Evolutionary conservation across 2,113 vertebrate genomes (phyloP).

Genomic region (Oxyruncus cristatus): DNA sequence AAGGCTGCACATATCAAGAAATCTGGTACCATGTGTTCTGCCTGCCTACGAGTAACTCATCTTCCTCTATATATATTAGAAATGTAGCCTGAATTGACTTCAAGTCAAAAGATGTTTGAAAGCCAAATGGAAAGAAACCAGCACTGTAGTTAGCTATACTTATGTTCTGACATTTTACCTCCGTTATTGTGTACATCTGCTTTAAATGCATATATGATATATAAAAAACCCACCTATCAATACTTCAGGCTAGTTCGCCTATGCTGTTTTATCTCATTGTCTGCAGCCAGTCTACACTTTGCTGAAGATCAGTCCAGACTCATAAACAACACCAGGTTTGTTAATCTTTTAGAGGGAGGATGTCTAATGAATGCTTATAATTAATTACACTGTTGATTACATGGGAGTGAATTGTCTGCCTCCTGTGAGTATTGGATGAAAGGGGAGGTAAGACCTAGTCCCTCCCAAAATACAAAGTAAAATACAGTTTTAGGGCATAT

Average conservation of each 20-base stretch:
- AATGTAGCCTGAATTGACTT: not conserved
- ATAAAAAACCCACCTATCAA: not conserved
- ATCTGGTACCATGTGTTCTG: not conserved
- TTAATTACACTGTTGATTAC: not conserved
- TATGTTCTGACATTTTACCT: not conserved
- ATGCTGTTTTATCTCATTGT: not conserved
- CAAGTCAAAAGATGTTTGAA: not conserved
- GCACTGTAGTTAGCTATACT: not conserved
- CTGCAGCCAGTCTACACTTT: not conserved
- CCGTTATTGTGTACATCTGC: not conserved
- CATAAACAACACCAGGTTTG: not conserved
- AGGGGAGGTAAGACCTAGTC: not conserved
- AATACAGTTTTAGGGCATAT: not conserved
- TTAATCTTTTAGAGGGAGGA: not conserved
- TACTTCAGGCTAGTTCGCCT: not conserved
- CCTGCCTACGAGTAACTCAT: not conserved
- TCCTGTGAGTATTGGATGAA: not conserved
- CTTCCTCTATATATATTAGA: not conserved
- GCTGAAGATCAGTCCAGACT: not conserved
- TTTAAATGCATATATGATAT: not conserved
- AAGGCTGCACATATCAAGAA: not conserved
- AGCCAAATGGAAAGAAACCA: not conserved
- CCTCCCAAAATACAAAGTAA: not conserved
- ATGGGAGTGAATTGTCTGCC: not conserved
- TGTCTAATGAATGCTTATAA: not conserved